Base-by-base conservation (phyloP, 2,113 vertebrate species). In the Trematocara marginatum region DNA sequence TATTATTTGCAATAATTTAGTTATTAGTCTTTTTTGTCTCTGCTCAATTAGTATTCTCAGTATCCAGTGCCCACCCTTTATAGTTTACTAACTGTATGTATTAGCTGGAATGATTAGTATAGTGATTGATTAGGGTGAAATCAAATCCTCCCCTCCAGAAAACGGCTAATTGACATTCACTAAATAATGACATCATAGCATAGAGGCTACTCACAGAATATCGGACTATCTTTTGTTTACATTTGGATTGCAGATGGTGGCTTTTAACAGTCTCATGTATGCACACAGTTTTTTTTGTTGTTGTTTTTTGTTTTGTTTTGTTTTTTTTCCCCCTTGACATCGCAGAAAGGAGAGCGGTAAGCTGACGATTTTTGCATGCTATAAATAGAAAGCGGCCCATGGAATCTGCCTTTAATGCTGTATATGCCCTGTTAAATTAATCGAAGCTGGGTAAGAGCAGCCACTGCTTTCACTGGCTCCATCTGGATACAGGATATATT, bases 351-450 rank as follows among this genome's bases (percentile, higher is more conserved):
- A 82, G 78, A 80, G 20, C 13, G 45, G 34, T 78, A 51, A 9
- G 15, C 78, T 87, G 91, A 92, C 94, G 86, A 92, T 82, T 93
- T 89, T 79, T 81, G 79, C 85, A 40, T 84, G 81, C 92, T 95
- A 93, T 94, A 94, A 95, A 95, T 95, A 94, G 94, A 94, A 53
- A 81, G 34, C 79, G 74, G 88, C 86, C 89, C 84, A 86, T 88
- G 82, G 89, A 95, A 94, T 94, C 90, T 5, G 78, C 86, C 87
- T 95, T 94, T 94, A 95, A 93, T 86, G 71, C 83, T 66, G 85
- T 94, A 93, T 92, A 81, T 92, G 90, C 79, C 89, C 89, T 78
- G 87, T 91, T 88, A 89, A 92, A 93, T 92, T 85, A 56, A 84
- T 91, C 83, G 84, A 53, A 87, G 74, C 80, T 74, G 80, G 29